Conservation (phyloP, 2,113 vertebrate species). For the Hyperoodon ampullatus region DNA sequence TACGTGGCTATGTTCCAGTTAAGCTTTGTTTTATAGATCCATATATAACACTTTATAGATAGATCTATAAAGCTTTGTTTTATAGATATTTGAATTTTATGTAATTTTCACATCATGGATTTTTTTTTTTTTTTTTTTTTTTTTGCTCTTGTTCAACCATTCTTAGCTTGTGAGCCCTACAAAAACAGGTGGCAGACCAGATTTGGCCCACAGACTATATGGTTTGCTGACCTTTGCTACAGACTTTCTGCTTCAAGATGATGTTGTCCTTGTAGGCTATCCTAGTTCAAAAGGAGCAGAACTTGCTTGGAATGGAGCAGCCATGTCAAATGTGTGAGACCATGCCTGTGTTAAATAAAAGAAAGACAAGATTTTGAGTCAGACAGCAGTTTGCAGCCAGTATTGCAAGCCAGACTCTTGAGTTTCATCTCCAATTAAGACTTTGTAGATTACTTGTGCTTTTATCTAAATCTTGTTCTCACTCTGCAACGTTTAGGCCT, state of each 20-base stretch:
- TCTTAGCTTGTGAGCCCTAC: background rate
- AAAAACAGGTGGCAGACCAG: background rate
- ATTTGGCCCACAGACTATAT: background rate
- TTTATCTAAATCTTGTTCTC: constrained; percentile 33
- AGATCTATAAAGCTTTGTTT: background rate
- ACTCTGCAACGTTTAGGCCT: background rate
- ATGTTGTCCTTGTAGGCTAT: background rate
- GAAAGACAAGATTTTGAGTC: background rate
- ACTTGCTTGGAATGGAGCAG: background rate
- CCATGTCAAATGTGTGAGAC: background rate
- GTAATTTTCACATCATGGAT: background rate
- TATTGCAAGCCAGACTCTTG: background rate
- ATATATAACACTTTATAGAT: no score
- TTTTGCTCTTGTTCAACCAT: background rate
- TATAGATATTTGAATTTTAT: background rate
- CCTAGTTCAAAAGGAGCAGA: background rate
- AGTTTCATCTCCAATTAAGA: background rate
- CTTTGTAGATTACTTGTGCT: background rate
- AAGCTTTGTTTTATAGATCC: background rate
- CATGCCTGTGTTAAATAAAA: background rate
- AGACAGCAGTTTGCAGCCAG: background rate
- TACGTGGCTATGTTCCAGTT: background rate
- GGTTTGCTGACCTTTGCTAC: background rate
- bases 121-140: background rate
- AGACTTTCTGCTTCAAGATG: background rate